These are phyloP conservation scores for Rhyacophila brunnea DNA, from an alignment of 1,140 invertebrate genomes.

Conservation along the genomic window DNA sequence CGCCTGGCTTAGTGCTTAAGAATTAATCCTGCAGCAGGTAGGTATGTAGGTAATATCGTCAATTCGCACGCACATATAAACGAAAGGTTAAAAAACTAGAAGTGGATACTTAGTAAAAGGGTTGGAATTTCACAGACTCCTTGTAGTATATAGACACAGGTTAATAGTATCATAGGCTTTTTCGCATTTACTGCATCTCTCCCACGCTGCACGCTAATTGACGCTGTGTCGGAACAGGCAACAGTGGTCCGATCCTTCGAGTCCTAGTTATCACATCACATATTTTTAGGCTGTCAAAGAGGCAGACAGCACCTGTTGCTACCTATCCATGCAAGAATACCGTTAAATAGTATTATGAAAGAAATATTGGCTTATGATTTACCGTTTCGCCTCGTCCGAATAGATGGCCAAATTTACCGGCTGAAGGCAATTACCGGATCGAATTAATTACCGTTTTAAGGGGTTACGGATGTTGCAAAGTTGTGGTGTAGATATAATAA, in stretches of 20 bases:
- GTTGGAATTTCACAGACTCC: too few relatives aligned
- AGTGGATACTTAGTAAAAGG: too few relatives aligned
- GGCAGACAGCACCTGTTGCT: too few relatives aligned
- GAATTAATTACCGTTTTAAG: slow-evolving; percentile 8
- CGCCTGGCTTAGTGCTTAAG: too few relatives aligned
- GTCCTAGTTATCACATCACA: slow-evolving; percentile 16
- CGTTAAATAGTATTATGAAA: too few relatives aligned
- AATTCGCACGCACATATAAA: too few relatives aligned
- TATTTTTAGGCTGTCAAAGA: too few relatives aligned
- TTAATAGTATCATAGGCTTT: not conserved
- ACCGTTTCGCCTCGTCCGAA: slow-evolving; percentile 15
- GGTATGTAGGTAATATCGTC: too few relatives aligned
- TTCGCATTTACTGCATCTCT: slow-evolving; percentile 9
- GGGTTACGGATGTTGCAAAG: slow-evolving; percentile 18
- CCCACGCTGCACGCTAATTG: slow-evolving; percentile 15
- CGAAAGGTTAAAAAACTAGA: too few relatives aligned
- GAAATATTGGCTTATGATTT: slow-evolving; percentile 17
- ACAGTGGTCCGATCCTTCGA: not conserved
- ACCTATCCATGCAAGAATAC: too few relatives aligned
- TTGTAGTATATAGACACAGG: not conserved
- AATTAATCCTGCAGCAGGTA: too few relatives aligned
- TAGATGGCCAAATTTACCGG: slow-evolving; percentile 14
- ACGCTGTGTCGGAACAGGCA: slow-evolving; percentile 14
- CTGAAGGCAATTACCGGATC: slow-evolving; percentile 1
- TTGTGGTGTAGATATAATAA: slow-evolving; percentile 1